Evolutionary conservation across 2,797 vertebrate genomes (phyloP).

Genomic region (Orestias chungarensis): DNA sequence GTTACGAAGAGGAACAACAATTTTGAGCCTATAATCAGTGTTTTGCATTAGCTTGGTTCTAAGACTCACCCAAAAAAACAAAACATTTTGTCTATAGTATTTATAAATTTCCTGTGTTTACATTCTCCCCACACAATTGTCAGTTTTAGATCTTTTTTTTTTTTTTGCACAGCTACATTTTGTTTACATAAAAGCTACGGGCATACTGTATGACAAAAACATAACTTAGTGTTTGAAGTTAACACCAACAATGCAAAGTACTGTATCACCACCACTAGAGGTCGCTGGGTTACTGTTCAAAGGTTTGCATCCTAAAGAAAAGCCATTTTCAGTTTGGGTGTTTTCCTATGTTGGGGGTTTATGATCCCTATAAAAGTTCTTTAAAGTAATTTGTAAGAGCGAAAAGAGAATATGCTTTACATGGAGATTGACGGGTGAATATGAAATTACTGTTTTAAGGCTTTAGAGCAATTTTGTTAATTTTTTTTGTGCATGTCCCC

Average conservation of each 20-base stretch:
- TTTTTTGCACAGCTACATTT: too few relatives aligned
- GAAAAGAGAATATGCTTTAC: neutral
- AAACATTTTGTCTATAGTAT: neutral
- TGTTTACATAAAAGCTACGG: too few relatives aligned
- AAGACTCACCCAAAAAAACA: neutral
- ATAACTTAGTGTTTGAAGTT: neutral
- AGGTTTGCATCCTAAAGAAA: neutral
- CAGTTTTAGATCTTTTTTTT: neutral
- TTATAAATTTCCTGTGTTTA: neutral
- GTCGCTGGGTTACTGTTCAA: slow-evolving; percentile 54
- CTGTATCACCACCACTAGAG: slow-evolving; percentile 65
- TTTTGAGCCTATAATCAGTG: neutral
- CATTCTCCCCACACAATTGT: neutral
- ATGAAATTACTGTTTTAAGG: neutral
- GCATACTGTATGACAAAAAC: neutral
- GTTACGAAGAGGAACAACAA: neutral
- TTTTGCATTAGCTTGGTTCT: neutral
- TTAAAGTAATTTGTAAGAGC: neutral
- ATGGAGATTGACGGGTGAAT: neutral
- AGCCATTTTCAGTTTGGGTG: neutral
- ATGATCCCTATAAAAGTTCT: neutral
- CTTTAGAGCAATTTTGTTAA: neutral
- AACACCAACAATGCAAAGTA: neutral
- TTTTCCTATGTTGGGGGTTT: neutral
- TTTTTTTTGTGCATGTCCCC: slow-evolving; percentile 4